Evolutionary conservation across 1,140 invertebrate genomes (phyloP).

Genomic region (Laupala kohalensis): DNA sequence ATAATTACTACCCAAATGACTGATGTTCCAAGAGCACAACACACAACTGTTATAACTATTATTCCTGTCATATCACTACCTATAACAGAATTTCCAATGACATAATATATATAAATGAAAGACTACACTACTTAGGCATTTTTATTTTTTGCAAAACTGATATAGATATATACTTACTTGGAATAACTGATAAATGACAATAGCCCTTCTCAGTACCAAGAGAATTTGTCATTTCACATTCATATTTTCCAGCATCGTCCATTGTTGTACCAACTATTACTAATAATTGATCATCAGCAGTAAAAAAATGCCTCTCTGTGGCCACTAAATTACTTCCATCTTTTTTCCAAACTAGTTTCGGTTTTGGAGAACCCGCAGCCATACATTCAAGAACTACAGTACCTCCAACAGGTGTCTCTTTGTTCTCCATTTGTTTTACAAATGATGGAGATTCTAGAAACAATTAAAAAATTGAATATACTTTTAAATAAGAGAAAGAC

Average conservation of each 20-base stretch:
- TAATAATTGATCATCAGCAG: conserved; percentile 70
- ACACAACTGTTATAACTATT: conserved; percentile 77
- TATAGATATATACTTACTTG: conserved; percentile 27
- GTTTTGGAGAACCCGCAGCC: conserved; percentile 71
- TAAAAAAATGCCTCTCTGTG: conserved; percentile 67
- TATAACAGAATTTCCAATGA: conserved; percentile 22
- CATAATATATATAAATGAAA: no score
- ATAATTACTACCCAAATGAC: conserved; percentile 86
- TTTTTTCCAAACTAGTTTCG: conserved; percentile 79
- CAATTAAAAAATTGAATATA: not conserved
- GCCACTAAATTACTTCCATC: conserved; percentile 57
- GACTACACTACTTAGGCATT: not conserved
- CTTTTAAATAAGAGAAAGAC: no score
- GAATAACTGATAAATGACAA: conserved; percentile 38
- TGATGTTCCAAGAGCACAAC: conserved; percentile 78
- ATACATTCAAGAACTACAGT: conserved; percentile 79
- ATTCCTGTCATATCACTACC: conserved; percentile 67
- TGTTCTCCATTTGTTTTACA: conserved; percentile 70
- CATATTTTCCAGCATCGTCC: conserved; percentile 71
- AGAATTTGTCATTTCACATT: conserved; percentile 77
- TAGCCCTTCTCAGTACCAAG: conserved; percentile 49
- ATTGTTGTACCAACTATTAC: conserved; percentile 68
- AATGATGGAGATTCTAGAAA: conserved; percentile 65
- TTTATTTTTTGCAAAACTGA: not conserved
- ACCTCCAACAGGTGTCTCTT: conserved; percentile 61